Evolutionary conservation across 1,140 invertebrate genomes (phyloP).

Genomic region (Liolophura sinensis): DNA sequence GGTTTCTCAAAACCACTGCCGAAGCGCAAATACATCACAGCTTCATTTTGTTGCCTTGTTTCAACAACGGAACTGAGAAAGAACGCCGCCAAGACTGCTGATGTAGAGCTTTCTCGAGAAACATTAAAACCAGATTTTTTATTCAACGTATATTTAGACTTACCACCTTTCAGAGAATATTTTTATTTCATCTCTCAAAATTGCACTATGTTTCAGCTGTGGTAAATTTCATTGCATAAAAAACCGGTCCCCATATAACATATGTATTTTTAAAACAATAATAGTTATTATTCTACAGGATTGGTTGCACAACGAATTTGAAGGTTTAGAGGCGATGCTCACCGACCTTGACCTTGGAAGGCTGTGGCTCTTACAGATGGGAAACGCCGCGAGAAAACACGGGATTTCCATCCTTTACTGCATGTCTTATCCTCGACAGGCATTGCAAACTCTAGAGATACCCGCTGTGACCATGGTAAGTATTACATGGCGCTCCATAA

Average conservation of each 20-base stretch:
- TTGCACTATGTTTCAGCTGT: neutral
- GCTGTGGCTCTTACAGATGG: constrained; percentile 42
- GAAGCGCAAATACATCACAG: too few species aligned
- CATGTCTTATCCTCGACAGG: constrained; percentile 32
- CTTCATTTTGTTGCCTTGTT: too few species aligned
- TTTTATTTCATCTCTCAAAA: neutral
- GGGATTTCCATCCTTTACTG: constrained; percentile 38
- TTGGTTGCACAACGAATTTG: constrained; percentile 36
- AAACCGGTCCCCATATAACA: neutral
- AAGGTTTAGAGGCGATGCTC: constrained; percentile 16
- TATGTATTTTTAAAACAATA: neutral
- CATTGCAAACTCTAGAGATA: constrained; percentile 28
- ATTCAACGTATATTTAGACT: neutral
- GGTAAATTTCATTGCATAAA: neutral
- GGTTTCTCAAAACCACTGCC: too few species aligned
- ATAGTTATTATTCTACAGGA: constrained; percentile 17
- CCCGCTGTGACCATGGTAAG: constrained; percentile 38
- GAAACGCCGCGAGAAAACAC: constrained; percentile 19
- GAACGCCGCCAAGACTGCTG: too few species aligned
- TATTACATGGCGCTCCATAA: too few species aligned
- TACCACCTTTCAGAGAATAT: neutral
- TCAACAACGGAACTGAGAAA: too few species aligned
- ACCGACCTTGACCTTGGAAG: constrained; percentile 23
- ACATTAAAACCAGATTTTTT: neutral
- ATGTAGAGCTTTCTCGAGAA: too few species aligned